Evolutionary conservation across 1,140 invertebrate species (phyloP), one percentile per base, ranked within the genome.

Genomic region (Samia ricini): DNA sequence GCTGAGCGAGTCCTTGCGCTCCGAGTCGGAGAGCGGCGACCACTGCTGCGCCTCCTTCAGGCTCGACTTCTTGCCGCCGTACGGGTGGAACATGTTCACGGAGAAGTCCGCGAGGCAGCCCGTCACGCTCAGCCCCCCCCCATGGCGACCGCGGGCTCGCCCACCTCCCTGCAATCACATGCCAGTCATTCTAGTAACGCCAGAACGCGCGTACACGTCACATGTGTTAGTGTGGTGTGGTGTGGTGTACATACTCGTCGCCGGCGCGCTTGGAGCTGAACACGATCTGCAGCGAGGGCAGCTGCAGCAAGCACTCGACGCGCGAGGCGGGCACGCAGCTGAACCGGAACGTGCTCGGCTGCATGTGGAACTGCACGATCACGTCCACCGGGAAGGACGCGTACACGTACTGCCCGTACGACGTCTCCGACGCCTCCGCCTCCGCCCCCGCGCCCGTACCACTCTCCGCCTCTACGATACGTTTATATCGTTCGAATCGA

Each of bases 341-440:
- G 85, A 99, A 99, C 63, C 97, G 93, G 81, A 99, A 98, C 2
- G 97, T 97, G 12, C 98, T 98, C 0, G 98, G 98, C 80, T 99
- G 97, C 94, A 99, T 98, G 83, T 98, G 96, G 90, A 99, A 98
- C 87, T 99, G 99, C 6, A 99, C 98, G 72, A 99, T 97, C 8
- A 99, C 97, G 91, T 99, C 98, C 0, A 99, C 98, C 0, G 98
- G 98, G 83, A 99, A 99, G 62, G 97, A 98, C 10, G 96, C 95
- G 78, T 97, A 97, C 63, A 95, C 95, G 81, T 96, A 96, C 83
- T 96, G 95, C 4, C 94, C 94, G 81, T 92, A 93, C 64, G 92
- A 92, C 15, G 10, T n/a, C 2, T 6, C 36, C 36, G 36, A 92
- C 92, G 64, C 92, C 93, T 50, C 70, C 75, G 8, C 51, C 69